A percentile compares a stretch with the other conserved stretches of the same genome.
Conservation (phyloP, 1,140 invertebrate genomes). For the Brachionus calyciflorus region DNA sequence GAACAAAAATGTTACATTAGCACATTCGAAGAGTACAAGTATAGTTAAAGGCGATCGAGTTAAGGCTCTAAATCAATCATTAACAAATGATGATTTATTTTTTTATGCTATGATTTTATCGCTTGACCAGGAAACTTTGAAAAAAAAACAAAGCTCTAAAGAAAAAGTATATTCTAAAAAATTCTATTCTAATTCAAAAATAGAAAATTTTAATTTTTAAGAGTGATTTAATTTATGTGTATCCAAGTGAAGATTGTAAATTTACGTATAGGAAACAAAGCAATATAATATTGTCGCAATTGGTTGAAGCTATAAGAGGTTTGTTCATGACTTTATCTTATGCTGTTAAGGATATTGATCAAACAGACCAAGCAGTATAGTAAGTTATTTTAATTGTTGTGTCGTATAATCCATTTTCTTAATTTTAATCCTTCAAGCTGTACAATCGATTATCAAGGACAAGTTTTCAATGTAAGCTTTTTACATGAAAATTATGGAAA, state of each 20-base stretch:
- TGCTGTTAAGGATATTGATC: not conserved
- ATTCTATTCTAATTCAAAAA: not conserved
- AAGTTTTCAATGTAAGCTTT: constrained; percentile 18
- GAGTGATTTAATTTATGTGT: constrained; percentile 7
- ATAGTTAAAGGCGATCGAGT: constrained; percentile 3
- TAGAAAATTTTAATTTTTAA: not conserved
- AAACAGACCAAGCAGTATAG: not conserved
- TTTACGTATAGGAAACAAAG: not conserved
- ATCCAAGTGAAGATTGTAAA: not conserved
- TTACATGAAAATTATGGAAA: not conserved
- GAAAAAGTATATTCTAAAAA: not conserved
- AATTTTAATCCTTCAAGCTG: not conserved
- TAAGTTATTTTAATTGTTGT: not conserved
- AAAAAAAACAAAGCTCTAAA: not conserved
- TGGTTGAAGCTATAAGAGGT: constrained; percentile 9
- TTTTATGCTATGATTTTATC: constrained; percentile 21
- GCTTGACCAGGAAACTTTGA: not conserved
- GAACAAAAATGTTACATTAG: not conserved
- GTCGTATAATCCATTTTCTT: not conserved
- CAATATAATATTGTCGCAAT: not conserved
- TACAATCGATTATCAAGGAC: not conserved
- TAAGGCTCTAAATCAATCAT: not conserved
- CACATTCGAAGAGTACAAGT: not conserved
- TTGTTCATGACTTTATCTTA: constrained; percentile 14
- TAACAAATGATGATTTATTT: constrained; percentile 21